Evolutionary conservation across 2,113 vertebrate species (phyloP).

Genomic region (Girardinichthys multiradiatus): DNA sequence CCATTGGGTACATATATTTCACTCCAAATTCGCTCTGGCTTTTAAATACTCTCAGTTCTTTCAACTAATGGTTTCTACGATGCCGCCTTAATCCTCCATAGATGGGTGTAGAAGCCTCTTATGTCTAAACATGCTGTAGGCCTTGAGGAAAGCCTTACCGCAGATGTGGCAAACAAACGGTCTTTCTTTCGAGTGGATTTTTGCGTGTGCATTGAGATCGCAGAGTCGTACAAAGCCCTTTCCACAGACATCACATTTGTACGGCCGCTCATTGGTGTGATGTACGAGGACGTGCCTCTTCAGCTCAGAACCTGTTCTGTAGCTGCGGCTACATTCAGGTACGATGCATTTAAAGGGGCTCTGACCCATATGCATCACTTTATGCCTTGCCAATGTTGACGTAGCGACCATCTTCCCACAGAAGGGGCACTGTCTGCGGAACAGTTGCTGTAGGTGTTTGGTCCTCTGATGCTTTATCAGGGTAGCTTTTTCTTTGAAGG

Average conservation of each 20-base stretch:
- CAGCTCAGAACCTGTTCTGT: slow-evolving; percentile 52
- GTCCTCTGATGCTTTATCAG: slow-evolving; percentile 61
- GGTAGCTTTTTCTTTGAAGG: slow-evolving; percentile 59
- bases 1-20: neutral
- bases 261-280: slow-evolving; percentile 53
- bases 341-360: slow-evolving; percentile 58
- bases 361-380: slow-evolving; percentile 65
- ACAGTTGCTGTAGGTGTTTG: slow-evolving; percentile 46
- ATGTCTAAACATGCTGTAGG: slow-evolving; percentile 59
- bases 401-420: slow-evolving; percentile 58
- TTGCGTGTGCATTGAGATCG: slow-evolving; percentile 34
- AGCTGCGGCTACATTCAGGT: slow-evolving; percentile 49
- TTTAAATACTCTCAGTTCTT: too few species aligned
- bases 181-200: slow-evolving; percentile 53
- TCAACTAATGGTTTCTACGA: neutral
- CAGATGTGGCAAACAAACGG: slow-evolving; percentile 61
- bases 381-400: slow-evolving; percentile 46
- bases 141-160: slow-evolving; percentile 54
- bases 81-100: slow-evolving; percentile 3
- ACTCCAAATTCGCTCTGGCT: too few species aligned
- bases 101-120: slow-evolving; percentile 51
- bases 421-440: slow-evolving; percentile 43
- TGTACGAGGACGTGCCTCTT: slow-evolving; percentile 52
- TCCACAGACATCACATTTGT: slow-evolving; percentile 53
- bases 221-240: slow-evolving; percentile 59